Evolutionary conservation across 2,797 vertebrate species (phyloP), one percentile per base, ranked within the genome.

Genomic region (Nannoperca obscura): DNA sequence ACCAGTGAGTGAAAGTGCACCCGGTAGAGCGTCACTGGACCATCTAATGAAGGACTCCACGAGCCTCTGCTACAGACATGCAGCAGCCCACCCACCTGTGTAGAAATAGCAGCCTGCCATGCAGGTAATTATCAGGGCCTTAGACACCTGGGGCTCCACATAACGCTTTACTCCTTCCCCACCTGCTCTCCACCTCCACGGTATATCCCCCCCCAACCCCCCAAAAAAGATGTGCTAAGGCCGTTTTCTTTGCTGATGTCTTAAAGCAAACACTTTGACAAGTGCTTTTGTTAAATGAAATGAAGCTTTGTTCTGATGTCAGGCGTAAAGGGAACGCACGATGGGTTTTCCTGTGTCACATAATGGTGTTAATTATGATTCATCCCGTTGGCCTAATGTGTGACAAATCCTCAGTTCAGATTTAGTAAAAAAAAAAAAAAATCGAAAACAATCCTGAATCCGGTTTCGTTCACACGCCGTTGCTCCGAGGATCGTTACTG

Each of bases 1-100:
- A 78, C 47, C 74, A 76, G 82, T 52, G 84, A 75, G 80, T 47
- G 67, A 80, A 89, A 86, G 84, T 91, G 86, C 86, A 77, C 79
- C 83, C 76, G 53, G 73, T 89, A 83, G 92, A 85, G 89, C 87
- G 78, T 91, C 87, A 87, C 69, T 85, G 86, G 78, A 68, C 42
- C 68, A 61, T 66, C 70, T 89, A 90, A 89, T 91, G 87, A 91
- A 87, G 68, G 82, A 70, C 83, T 90, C 79, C 61, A 68, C 77
- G 78, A 76, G 84, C 82, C 81, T 88, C 80, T 78, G 82, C 83
- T 87, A 85, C 87, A 89, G 87, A 89, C 72, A 58, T 64, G 85
- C 87, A 86, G 85, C 88, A 83, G 87, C 90, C 92, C 93, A 93
- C 94, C 91, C 91, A 95, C 93, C 93, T 94, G 88, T 82, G 89